A percentile compares a stretch with the other conserved stretches of the same genome.
phyloP scores from a whole-genome alignment of 2,888 invertebrate species.

The Acronicta psi region DNA sequence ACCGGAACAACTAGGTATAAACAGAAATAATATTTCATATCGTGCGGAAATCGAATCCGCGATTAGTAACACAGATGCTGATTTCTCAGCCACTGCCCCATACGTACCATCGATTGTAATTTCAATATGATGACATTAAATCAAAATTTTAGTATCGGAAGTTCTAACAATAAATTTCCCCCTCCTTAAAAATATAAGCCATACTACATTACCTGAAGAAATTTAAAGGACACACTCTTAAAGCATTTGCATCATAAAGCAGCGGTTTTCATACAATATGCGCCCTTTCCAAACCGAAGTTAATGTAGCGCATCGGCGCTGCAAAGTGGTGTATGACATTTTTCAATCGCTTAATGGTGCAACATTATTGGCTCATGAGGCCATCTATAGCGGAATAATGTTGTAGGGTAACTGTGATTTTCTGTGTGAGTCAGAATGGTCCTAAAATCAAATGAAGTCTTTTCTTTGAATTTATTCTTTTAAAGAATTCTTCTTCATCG shows the following conservation, averaged over 20 bases:
- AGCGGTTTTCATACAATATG: constrained; percentile 61
- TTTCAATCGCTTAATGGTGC: constrained; percentile 77
- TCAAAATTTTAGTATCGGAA: constrained; percentile 1
- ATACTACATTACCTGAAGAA: constrained; percentile 6
- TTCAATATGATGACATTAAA: constrained; percentile 5
- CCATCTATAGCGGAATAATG: constrained; percentile 71
- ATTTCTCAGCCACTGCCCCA: too few species aligned
- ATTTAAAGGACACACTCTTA: constrained; percentile 39
- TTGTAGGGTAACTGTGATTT: constrained; percentile 53
- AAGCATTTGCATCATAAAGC: constrained; percentile 60
- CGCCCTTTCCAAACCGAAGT: constrained; percentile 58
- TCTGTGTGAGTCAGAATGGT: neutral
- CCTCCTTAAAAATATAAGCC: constrained; percentile 21
- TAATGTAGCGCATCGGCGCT: constrained; percentile 75
- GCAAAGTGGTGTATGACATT: constrained; percentile 77
- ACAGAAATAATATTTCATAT: too few species aligned
- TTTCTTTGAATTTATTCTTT: too few species aligned
- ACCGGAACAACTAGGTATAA: too few species aligned
- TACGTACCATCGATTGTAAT: neutral
- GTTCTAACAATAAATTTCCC: constrained; percentile 14
- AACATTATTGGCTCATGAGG: constrained; percentile 74
- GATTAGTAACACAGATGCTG: too few species aligned
- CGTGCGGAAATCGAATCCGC: too few species aligned
- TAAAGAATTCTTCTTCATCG: too few species aligned
- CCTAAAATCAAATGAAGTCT: neutral